Evolutionary conservation across 2,113 vertebrate species (phyloP).

Genomic region (Seriola aureovittata): DNA sequence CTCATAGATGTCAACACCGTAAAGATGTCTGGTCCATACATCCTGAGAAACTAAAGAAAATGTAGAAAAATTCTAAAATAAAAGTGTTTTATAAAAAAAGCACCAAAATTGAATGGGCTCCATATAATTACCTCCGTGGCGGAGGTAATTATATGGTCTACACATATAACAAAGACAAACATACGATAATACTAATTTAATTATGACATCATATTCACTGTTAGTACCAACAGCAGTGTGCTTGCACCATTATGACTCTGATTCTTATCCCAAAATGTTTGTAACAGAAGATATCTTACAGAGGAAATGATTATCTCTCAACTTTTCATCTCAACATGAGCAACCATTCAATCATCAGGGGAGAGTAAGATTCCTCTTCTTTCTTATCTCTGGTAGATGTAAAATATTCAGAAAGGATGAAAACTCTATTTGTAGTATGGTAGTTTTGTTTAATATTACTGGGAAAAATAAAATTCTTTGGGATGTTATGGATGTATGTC

Average conservation of each 20-base stretch:
- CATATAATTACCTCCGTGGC: no score
- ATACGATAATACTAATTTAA: background rate
- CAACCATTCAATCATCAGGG: background rate
- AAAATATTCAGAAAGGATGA: background rate
- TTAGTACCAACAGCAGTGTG: background rate
- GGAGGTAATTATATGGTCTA: background rate
- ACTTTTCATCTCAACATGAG: background rate
- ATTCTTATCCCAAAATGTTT: background rate
- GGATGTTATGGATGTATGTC: constrained; percentile 2
- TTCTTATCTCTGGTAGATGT: background rate
- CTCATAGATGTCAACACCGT: no score
- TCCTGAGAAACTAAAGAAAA: no score
- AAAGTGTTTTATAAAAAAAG: no score
- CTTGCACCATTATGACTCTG: background rate
- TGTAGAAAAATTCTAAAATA: no score
- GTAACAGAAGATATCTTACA: background rate
- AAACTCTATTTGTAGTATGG: background rate
- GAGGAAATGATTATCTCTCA: background rate
- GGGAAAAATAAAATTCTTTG: background rate
- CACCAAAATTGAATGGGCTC: no score
- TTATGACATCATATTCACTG: background rate
- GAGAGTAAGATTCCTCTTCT: background rate
- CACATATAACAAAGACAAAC: background rate
- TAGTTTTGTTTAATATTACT: background rate
- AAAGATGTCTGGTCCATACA: no score